A percentile compares a stretch with the other conserved stretches of the same genome.
Evolutionary conservation across 2,113 vertebrate genomes (phyloP).

Genomic region (Gallinago media): DNA sequence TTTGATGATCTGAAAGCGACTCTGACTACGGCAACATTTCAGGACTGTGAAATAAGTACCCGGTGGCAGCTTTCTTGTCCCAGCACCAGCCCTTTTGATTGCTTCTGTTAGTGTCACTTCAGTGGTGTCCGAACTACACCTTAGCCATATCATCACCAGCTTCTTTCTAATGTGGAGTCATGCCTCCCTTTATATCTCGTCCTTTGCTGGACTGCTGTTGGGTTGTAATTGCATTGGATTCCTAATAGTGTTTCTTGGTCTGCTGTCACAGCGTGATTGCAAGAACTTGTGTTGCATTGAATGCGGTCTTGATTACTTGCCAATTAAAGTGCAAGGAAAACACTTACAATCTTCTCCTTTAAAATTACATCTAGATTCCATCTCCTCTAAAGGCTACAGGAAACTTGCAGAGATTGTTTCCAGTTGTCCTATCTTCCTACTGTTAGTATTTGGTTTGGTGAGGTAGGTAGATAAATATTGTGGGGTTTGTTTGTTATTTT

Average conservation of each 20-base stretch:
- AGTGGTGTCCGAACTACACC: neutral
- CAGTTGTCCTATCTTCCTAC: neutral
- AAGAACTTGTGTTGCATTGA: slow-evolving; percentile 46
- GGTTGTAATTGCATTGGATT: slow-evolving; percentile 44
- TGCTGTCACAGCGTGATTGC: slow-evolving; percentile 51
- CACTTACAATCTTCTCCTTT: slow-evolving; percentile 31
- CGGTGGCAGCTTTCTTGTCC: neutral
- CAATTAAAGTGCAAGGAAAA: slow-evolving; percentile 60
- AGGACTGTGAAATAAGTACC: neutral
- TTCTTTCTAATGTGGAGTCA: slow-evolving; percentile 19
- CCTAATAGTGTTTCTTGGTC: slow-evolving; percentile 55
- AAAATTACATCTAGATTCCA: slow-evolving; percentile 3
- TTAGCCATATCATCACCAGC: neutral
- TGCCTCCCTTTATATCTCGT: slow-evolving; percentile 5
- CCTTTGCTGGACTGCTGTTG: slow-evolving; percentile 35
- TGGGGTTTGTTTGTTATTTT: neutral
- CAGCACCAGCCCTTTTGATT: neutral
- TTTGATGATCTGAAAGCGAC: neutral
- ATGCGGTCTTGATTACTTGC: slow-evolving; percentile 58
- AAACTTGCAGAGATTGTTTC: neutral
- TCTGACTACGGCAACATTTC: neutral
- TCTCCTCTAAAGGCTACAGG: neutral
- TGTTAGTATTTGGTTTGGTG: neutral
- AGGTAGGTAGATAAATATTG: neutral
- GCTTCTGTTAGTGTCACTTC: neutral